Evolutionary conservation across 92 coral and sea anemone species (phyloP).

Genomic region (Parazoanthus darwini): DNA sequence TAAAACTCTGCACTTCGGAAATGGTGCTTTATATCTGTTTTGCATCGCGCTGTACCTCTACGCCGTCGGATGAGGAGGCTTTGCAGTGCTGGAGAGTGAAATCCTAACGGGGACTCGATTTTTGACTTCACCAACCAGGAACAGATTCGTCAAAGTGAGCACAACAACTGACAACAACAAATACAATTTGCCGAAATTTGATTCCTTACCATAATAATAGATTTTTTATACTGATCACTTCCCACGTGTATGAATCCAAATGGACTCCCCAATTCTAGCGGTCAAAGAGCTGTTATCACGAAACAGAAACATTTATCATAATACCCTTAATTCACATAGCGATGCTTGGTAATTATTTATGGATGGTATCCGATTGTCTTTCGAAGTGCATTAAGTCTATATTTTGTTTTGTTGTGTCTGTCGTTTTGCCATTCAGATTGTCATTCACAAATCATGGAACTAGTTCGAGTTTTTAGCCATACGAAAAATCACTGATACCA

Average conservation of each 20-base stretch:
- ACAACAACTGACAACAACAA: slow-evolving; percentile 3
- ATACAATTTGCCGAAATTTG: slow-evolving; percentile 9
- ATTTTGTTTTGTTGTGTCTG: too few species aligned
- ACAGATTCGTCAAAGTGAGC: slow-evolving; percentile 1
- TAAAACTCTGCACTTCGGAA: slow-evolving; percentile 28
- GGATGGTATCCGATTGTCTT: too few species aligned
- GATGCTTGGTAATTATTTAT: too few species aligned
- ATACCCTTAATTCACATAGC: too few species aligned
- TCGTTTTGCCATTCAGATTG: too few species aligned
- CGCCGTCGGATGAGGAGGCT: neutral
- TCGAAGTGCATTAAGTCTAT: too few species aligned
- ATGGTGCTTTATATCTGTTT: neutral
- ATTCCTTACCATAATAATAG: slow-evolving; percentile 33
- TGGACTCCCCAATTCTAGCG: neutral
- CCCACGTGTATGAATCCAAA: slow-evolving; percentile 17
- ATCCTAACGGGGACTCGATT: neutral
- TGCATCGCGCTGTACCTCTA: neutral
- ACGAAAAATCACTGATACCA: too few species aligned
- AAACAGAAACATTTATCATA: neutral
- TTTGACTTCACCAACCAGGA: slow-evolving; percentile 10
- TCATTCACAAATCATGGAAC: too few species aligned
- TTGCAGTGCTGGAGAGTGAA: slow-evolving; percentile 3
- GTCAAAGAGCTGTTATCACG: neutral
- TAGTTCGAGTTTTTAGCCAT: too few species aligned
- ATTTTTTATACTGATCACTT: neutral